Evolutionary conservation across 2,797 vertebrate species (phyloP).

Genomic region (Eulemur rubriventer): DNA sequence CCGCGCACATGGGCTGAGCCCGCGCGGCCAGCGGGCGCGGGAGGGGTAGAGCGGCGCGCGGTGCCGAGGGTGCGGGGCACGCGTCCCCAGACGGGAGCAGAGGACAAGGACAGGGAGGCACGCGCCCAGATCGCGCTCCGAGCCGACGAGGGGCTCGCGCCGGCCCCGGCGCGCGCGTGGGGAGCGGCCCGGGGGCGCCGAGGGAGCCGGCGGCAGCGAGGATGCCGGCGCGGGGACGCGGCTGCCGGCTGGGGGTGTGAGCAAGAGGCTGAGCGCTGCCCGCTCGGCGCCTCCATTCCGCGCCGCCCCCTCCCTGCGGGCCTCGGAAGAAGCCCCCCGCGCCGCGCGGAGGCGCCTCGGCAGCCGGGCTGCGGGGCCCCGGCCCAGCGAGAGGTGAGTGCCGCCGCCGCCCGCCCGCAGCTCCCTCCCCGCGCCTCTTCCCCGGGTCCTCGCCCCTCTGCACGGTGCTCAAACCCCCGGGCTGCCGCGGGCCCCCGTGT

Average conservation of each 20-base stretch:
- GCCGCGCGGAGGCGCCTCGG: constrained; percentile 46
- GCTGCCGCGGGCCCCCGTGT: neutral
- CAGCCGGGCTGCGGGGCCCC: constrained; percentile 61
- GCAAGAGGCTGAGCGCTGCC: constrained; percentile 57
- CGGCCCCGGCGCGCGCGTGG: constrained; percentile 47
- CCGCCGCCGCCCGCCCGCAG: neutral
- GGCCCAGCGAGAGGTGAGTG: constrained; percentile 73
- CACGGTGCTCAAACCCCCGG: neutral
- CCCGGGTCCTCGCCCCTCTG: neutral
- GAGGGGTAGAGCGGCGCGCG: constrained; percentile 64
- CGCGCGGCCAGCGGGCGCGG: constrained; percentile 62
- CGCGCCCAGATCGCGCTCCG: constrained; percentile 59
- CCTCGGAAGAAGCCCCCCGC: constrained; percentile 56
- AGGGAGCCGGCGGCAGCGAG: constrained; percentile 60
- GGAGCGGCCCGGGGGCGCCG: constrained; percentile 70
- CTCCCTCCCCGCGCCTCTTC: neutral
- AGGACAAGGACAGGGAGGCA: constrained; percentile 74
- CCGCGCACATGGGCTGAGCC: constrained; percentile 78
- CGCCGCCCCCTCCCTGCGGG: constrained; percentile 68
- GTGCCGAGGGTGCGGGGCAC: constrained; percentile 67
- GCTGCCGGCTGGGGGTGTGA: constrained; percentile 73
- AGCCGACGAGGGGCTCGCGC: constrained; percentile 55
- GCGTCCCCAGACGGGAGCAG: constrained; percentile 60
- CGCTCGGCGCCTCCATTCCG: constrained; percentile 44
- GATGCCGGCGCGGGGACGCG: constrained; percentile 72